Percentiles rank a stretch among this genome's conserved stretches.
phyloP scores from a whole-genome alignment of 2,888 invertebrate genomes.

The Coenonympha glycerion region DNA sequence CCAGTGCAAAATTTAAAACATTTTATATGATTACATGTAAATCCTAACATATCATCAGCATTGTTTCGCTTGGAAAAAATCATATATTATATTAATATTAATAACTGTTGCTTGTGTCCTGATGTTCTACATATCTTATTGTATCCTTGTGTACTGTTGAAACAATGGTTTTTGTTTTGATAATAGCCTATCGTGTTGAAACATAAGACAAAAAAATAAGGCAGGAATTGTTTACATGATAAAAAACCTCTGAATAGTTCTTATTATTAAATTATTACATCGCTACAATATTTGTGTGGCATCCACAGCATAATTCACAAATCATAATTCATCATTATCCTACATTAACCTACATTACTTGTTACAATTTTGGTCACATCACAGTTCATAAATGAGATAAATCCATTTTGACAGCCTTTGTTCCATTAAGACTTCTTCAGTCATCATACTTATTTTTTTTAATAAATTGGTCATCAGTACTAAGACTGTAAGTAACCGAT shows the following conservation, averaged over 20 bases:
- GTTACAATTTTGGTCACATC: no score
- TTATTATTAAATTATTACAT: no score
- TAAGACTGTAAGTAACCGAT: slow-evolving; percentile 32
- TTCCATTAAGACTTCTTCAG: neutral
- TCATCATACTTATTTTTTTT: neutral
- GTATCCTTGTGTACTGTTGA: slow-evolving; percentile 12
- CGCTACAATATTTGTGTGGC: no score
- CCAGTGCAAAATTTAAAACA: slow-evolving; percentile 5
- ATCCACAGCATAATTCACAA: no score
- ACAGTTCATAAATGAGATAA: no score
- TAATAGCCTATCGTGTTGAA: no score
- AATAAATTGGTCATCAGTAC: neutral
- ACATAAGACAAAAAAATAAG: no score
- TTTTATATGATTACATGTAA: slow-evolving; percentile 36
- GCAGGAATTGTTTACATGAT: no score
- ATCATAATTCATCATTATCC: no score
- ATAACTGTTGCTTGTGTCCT: slow-evolving; percentile 45
- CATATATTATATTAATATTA: slow-evolving; percentile 36
- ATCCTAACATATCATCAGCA: slow-evolving; percentile 68
- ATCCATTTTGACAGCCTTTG: no score
- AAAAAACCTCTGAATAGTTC: neutral
- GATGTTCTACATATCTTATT: slow-evolving; percentile 38
- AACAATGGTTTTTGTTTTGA: no score
- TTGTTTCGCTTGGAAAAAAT: slow-evolving; percentile 66
- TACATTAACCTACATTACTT: no score